Conservation (phyloP, 2,113 vertebrate species). For the Synodontis membranacea region DNA sequence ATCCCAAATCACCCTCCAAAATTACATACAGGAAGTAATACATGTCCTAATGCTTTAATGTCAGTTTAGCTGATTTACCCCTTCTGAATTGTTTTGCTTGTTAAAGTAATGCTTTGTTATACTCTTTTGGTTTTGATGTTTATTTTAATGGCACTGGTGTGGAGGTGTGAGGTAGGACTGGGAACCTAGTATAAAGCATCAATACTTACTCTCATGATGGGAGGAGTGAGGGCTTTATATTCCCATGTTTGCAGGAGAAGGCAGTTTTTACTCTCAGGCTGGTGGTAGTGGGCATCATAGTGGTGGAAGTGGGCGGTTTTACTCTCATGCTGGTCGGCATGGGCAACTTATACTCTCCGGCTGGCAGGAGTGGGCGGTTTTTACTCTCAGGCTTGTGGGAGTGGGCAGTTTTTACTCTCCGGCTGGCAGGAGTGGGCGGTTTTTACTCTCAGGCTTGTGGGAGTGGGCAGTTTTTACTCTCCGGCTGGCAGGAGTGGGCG, state of each 20-base stretch:
- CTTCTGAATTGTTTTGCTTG: background rate
- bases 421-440: background rate
- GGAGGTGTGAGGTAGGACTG: background rate
- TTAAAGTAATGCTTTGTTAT: background rate
- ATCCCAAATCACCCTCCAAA: background rate
- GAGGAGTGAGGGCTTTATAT: background rate
- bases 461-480: background rate
- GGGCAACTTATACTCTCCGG: background rate
- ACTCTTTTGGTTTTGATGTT: background rate
- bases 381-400: background rate
- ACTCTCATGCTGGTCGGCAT: background rate
- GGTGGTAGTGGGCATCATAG: background rate
- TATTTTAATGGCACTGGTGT: background rate
- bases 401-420: background rate
- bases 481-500: fast-evolving
- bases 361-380: background rate
- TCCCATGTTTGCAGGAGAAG: background rate
- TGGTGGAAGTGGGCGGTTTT: background rate
- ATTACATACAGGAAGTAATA: conserved; percentile 20
- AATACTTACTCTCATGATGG: background rate
- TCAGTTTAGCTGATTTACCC: conserved; percentile 8
- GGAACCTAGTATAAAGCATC: background rate
- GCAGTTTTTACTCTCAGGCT: background rate
- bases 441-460: background rate
- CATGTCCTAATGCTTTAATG: conserved; percentile 7